Evolutionary conservation across 2,797 vertebrate species (phyloP), one percentile per base, ranked within the genome.

Genomic region (Crenichthys baileyi): DNA sequence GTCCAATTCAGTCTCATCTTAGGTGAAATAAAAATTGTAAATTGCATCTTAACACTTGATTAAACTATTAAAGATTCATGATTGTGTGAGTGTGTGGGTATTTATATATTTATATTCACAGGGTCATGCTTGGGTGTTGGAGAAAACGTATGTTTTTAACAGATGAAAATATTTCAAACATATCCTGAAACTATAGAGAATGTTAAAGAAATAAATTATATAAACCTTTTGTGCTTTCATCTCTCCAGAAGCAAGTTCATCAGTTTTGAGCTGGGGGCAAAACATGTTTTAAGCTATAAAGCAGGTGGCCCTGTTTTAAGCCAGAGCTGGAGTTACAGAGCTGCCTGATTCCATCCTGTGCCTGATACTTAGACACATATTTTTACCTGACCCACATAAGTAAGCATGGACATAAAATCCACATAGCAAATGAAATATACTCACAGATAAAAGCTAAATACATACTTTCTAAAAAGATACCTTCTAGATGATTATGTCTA

Each of bases 1-100:
- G 80, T 76, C 9, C 36, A 58, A 50, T 75, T 61, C n/a, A 83
- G 79, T 78, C 24, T 84, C 24, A 78, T n/a, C 36, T 76, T n/a
- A 55, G 44, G 53, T 72, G 18, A 9, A 85, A 76, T 67, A 58
- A 79, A 56, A 75, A 46, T 73, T 74, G 18, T 44, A 60, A 70
- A 77, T 22, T 56, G 31, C 26, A 73, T 26, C 44, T 51, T 67
- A 29, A n/a, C 36, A 24, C 70, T 61, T 20, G 3, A 75, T 73
- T 9, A 77, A 76, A 84, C 55, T 61, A 51, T 72, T 22, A 71
- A 48, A n/a, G 9, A 74, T 79, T 53, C 60, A 22, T 58, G 22
- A 18, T 61, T 29, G 0, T 41, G n/a, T 22, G 31, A 0, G 26
- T 26, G 15, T 31, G 11, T 61, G 31, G 31, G 46, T 50, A 12